A percentile compares a stretch with the other conserved stretches of the same genome.
These are phyloP conservation scores for Cryptus armator DNA, from an alignment of 2,888 invertebrate genomes.

Conservation along the genomic window DNA sequence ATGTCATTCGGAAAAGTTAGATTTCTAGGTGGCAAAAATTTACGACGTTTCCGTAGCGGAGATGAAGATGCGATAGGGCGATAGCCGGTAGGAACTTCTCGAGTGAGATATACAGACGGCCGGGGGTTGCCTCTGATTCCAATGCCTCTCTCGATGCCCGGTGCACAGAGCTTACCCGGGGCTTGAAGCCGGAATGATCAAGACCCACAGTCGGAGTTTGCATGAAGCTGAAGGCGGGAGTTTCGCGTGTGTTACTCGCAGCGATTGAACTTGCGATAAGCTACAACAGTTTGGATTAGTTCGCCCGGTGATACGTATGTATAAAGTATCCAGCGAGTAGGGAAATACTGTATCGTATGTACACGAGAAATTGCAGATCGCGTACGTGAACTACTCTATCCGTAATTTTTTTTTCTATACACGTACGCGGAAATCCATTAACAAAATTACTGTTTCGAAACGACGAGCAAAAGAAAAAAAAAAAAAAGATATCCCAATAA, in stretches of 20 bases:
- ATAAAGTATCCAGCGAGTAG: conserved; percentile 30
- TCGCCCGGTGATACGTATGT: conserved; percentile 34
- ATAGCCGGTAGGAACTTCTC: conserved; percentile 30
- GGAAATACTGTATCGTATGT: conserved; percentile 20
- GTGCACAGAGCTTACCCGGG: conserved; percentile 6
- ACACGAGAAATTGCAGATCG: neutral
- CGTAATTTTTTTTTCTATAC: no score
- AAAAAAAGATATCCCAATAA: neutral
- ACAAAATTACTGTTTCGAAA: neutral
- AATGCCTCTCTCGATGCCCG: conserved; percentile 43
- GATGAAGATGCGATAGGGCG: conserved; percentile 25
- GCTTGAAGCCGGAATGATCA: conserved; percentile 43
- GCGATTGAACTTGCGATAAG: conserved; percentile 60
- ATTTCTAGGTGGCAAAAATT: conserved; percentile 55
- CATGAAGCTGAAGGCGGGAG: conserved; percentile 56
- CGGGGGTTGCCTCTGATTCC: conserved; percentile 42
- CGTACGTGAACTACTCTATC: neutral
- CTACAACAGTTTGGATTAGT: conserved; percentile 66
- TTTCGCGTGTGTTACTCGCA: conserved; percentile 63
- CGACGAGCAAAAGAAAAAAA: neutral
- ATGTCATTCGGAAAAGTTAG: conserved; percentile 61
- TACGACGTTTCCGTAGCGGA: conserved; percentile 34
- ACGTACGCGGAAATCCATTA: neutral
- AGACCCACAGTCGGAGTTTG: conserved; percentile 34
- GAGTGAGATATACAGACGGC: conserved; percentile 12